These are phyloP conservation scores for Lipophrys pholis DNA, from an alignment of 2,113 vertebrate species.

Conservation along the genomic window DNA sequence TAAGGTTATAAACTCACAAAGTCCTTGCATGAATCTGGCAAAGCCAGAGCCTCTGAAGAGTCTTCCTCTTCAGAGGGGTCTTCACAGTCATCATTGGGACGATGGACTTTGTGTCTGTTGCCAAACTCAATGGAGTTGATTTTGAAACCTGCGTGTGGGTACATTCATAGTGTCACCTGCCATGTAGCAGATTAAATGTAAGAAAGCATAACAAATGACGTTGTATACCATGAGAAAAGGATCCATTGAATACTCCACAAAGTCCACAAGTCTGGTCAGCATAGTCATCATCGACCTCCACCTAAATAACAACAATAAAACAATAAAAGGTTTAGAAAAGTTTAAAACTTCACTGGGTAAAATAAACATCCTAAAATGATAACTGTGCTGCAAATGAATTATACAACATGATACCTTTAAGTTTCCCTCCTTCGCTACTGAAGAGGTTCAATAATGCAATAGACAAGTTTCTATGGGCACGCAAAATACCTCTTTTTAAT, in stretches of 20 bases:
- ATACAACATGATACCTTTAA: no score
- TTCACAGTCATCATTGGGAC: conserved; percentile 82
- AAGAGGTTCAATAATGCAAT: no score
- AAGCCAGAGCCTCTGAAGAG: neutral
- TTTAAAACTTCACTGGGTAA: no score
- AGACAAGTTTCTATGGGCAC: no score
- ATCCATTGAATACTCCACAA: conserved; percentile 97
- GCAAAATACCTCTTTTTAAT: no score
- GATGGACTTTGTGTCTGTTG: conserved; percentile 88
- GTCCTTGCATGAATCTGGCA: conserved; percentile 63
- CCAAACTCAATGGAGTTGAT: conserved; percentile 88
- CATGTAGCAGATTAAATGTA: neutral
- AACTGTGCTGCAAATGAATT: no score
- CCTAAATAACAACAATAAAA: conserved; percentile 76
- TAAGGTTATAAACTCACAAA: conserved; percentile 79
- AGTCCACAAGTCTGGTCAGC: conserved; percentile 90
- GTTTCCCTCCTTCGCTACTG: no score
- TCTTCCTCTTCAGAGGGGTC: conserved; percentile 84
- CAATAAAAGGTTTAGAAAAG: neutral
- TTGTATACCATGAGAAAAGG: conserved; percentile 83
- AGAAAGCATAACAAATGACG: neutral
- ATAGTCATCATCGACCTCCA: conserved; percentile 90
- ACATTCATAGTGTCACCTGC: neutral
- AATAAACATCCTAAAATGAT: no score
- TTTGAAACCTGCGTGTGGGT: conserved; percentile 54